Evolutionary conservation across 2,888 invertebrate genomes (phyloP), one percentile per base, ranked within the genome.

Genomic region (Phalera bucephala): DNA sequence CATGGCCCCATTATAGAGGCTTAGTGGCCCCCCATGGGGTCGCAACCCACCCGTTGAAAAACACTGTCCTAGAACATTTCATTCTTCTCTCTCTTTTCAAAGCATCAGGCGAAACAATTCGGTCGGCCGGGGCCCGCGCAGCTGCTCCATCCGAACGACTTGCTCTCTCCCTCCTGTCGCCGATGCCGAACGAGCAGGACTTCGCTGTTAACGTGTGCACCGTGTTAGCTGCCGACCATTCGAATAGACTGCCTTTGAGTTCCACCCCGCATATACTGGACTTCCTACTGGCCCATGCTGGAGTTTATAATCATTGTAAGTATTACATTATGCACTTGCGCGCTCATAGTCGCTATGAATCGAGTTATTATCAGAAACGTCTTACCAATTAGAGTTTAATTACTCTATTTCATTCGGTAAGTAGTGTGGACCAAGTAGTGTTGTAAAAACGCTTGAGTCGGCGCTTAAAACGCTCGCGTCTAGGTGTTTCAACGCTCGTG

Each of bases 131-230:
- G 0, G 57, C 79, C 0, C 70, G 78, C 1, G 70, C 80, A 1
- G 86, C 87, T 0, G 86, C 87, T 3, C 82, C 90, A 0, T 94
- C 95, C 1, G 96, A 96, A 65, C 94, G 97, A 44, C 89, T 99
- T 40, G 93, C 96, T n/a, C 90, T 98, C 34, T 97, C 99, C 0
- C 91, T 99, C 22, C 88, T 97, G 33, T 97, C 97, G n/a, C 98
- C 99, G 1, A 91, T 99, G 75, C 99, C 99, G 3, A 99, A 99
- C 80, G 99, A 99, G 80, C 97, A 99, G 76, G 99, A 99, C 86
- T 98, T 99, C 80, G 98, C 98, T 14, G 95, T 99, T 64, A 99
- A 99, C 80, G 97, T 99, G 1, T 98, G 98, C 80, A 98, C 97
- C 0, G 91, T 99, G 40, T 91, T 99, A 56, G 97, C 98, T 3